A percentile compares a stretch with the other conserved stretches of the same genome.
Conservation (phyloP, 2,888 invertebrate species). For the Brachyptera risi region DNA sequence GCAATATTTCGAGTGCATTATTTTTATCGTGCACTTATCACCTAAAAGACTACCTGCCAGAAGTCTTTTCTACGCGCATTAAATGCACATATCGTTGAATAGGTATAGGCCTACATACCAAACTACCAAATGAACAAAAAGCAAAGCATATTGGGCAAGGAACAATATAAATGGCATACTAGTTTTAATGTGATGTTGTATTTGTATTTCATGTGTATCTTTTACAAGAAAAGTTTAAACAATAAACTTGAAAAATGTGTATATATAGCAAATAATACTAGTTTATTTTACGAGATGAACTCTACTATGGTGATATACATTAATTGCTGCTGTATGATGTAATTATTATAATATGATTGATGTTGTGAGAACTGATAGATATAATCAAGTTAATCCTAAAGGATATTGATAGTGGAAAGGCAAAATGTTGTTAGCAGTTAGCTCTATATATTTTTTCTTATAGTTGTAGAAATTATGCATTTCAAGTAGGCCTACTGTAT, state of each 20-base stretch:
- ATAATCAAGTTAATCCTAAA: no score
- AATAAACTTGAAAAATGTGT: no score
- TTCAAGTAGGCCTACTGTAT: no score
- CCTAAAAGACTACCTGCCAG: neutral
- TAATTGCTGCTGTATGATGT: neutral
- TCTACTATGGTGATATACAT: neutral
- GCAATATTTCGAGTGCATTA: neutral
- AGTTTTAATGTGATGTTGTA: neutral
- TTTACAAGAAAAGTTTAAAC: neutral
- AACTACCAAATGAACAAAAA: neutral
- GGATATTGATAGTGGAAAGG: no score
- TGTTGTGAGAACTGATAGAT: no score
- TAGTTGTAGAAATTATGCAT: no score
- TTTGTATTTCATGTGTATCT: neutral
- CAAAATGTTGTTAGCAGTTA: no score
- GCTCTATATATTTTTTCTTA: no score
- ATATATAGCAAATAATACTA: neutral
- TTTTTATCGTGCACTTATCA: no score
- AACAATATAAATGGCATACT: neutral
- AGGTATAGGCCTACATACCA: neutral
- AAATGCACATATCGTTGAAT: slow-evolving; percentile 2
- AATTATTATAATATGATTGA: no score
- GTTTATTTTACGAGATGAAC: slow-evolving; percentile 6
- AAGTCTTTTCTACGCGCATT: neutral
- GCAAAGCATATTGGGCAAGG: no score